Evolutionary conservation across 2,888 invertebrate species (phyloP).

Genomic region (Merodon equestris): DNA sequence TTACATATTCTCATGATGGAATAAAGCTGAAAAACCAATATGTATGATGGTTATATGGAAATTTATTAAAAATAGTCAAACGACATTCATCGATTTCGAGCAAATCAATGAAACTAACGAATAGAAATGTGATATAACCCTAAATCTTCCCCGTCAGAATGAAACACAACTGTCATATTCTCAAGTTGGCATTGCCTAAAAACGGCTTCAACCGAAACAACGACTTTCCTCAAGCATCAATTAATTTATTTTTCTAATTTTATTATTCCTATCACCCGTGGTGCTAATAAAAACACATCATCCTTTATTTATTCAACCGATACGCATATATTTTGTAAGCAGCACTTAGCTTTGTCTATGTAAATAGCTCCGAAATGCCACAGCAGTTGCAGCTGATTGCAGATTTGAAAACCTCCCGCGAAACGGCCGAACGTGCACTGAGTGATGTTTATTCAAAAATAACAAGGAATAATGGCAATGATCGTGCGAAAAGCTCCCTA

Average conservation of each 20-base stretch:
- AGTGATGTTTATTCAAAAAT: slow-evolving; percentile 47
- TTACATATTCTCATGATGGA: too few species aligned
- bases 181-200: slow-evolving; percentile 13
- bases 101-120: too few species aligned
- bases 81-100: too few species aligned
- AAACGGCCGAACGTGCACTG: slow-evolving; percentile 40
- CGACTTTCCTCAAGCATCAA: slow-evolving; percentile 5
- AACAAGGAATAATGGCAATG: slow-evolving; percentile 36
- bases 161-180: background rate
- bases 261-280: background rate
- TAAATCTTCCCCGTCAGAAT: slow-evolving; percentile 23
- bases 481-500: slow-evolving; percentile 26
- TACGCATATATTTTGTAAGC: slow-evolving; percentile 1
- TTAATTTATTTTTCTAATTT: slow-evolving; percentile 29
- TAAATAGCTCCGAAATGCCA: slow-evolving; percentile 22
- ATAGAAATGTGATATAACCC: background rate
- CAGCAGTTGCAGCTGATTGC: slow-evolving; percentile 45
- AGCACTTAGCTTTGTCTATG: background rate
- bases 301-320: background rate
- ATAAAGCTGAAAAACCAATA: too few species aligned
- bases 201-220: slow-evolving; percentile 25
- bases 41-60: too few species aligned
- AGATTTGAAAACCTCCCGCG: slow-evolving; percentile 61
- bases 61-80: too few species aligned
- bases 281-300: background rate